These are phyloP conservation scores for Macropis europaea DNA, from an alignment of 2,888 invertebrate species.

Conservation along the genomic window DNA sequence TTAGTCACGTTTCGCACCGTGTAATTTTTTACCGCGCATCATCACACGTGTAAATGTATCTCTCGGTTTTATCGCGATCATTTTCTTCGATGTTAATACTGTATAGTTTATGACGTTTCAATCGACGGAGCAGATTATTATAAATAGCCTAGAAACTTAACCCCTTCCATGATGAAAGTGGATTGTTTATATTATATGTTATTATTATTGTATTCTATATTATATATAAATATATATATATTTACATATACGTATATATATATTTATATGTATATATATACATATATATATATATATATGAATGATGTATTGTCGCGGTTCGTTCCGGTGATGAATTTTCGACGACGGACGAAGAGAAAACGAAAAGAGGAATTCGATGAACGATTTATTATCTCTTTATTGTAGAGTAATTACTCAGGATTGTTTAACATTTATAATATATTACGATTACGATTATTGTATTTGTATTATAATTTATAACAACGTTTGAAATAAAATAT, in stretches of 20 bases:
- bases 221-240: constrained; percentile 56
- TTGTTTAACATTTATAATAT: constrained; percentile 78
- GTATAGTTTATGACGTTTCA: constrained; percentile 76
- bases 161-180: constrained; percentile 64
- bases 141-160: constrained; percentile 68
- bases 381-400: constrained; percentile 72
- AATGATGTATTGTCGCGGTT: constrained; percentile 65
- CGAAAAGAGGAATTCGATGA: constrained; percentile 40
- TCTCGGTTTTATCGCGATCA: constrained; percentile 65
- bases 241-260: constrained; percentile 38
- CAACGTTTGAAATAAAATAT: constrained; percentile 77
- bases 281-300: constrained; percentile 53
- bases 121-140: constrained; percentile 58
- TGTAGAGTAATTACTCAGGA: constrained; percentile 78
- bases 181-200: constrained; percentile 73
- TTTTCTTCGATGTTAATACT: constrained; percentile 73
- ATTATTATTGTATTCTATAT: constrained; percentile 70
- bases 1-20: constrained; percentile 64
- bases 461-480: constrained; percentile 79
- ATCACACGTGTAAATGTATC: constrained; percentile 67
- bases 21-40: constrained; percentile 66
- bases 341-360: constrained; percentile 9
- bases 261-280: constrained; percentile 55
- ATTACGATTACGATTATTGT: constrained; percentile 75
- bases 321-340: constrained; percentile 55